Evolutionary conservation across 2,888 invertebrate genomes (phyloP), one percentile per base, ranked within the genome.

Genomic region (Bimastos eiseni): DNA sequence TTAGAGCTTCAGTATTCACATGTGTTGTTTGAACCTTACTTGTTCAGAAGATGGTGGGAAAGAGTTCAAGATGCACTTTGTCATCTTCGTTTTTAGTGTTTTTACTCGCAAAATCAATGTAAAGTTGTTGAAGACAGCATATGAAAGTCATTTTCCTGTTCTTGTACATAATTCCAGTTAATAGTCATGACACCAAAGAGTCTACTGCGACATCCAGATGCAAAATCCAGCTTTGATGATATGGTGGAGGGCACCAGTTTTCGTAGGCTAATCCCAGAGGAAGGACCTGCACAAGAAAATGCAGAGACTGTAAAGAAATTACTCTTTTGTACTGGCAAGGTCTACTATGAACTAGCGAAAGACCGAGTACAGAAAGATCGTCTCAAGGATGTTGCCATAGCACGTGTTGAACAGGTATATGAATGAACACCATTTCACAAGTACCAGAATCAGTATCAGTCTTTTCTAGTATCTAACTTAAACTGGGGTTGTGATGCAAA

Each of bases 101-200:
- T 49, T 49, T n/a, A n/a, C n/a, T 30, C 1, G 13, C 11, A n/a
- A 70, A 70, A 70, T 70, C 30, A 70, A 70, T n/a, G 70, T n/a
- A n/a, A n/a, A 70, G n/a, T 70, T 70, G 70, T 70, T 70, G 30
- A n/a, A n/a, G 17, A 70, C 30, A n/a, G n/a, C 70, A n/a, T 55
- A 55, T 30, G 30, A 70, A 70, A 70, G n/a, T 70, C n/a, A 30
- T 70, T 70, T 70, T n/a, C 70, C n/a, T 70, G 70, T 70, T n/a
- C n/a, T 89, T n/a, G 89, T 36, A 33, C 41, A 49, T 84, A 11
- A 86, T 34, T 89, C 19, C 93, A 95, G 95, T 96, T 99, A 93
- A 97, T 99, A 93, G 95, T 99, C 90, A 98, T 99, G 97, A 98
- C 99, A 91, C 99, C 99, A 92, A 99, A 99, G 96, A 98, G 98